These are phyloP conservation scores for Stigmatopora argus DNA, from an alignment of 2,113 vertebrate species.

Conservation along the genomic window DNA sequence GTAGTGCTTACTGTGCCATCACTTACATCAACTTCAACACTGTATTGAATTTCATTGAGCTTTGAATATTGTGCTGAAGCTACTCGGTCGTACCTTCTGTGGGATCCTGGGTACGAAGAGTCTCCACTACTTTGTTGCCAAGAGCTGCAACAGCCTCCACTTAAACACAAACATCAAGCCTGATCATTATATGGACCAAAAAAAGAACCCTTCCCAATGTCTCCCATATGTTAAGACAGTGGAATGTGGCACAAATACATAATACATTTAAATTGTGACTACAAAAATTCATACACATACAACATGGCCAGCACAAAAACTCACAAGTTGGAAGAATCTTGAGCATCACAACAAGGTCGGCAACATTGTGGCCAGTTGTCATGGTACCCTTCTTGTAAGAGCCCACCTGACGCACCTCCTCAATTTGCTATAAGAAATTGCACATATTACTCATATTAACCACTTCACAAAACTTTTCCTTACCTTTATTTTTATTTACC, in stretches of 20 bases:
- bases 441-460: neutral
- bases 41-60: too few species aligned
- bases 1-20: too few species aligned
- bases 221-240: neutral
- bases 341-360: constrained; percentile 92
- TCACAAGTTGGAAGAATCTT: constrained; percentile 94
- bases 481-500: too few species aligned
- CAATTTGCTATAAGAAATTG: constrained; percentile 82
- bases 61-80: neutral
- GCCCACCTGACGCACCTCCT: constrained; percentile 95
- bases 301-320: constrained; percentile 36
- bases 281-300: too few species aligned
- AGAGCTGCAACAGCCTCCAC: constrained; percentile 95
- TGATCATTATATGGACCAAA: neutral
- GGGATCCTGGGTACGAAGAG: constrained; percentile 86
- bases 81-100: constrained; percentile 77
- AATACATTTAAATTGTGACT: neutral
- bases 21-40: too few species aligned
- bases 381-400: constrained; percentile 99
- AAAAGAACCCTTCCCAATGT: too few species aligned
- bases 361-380: constrained; percentile 93
- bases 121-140: constrained; percentile 94
- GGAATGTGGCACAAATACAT: neutral
- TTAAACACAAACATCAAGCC: constrained; percentile 34
- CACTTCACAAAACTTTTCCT: neutral